Percentiles rank a stretch among this genome's conserved stretches.
phyloP scores from a whole-genome alignment of 2,113 vertebrate species.

The Pomatostomus ruficeps region DNA sequence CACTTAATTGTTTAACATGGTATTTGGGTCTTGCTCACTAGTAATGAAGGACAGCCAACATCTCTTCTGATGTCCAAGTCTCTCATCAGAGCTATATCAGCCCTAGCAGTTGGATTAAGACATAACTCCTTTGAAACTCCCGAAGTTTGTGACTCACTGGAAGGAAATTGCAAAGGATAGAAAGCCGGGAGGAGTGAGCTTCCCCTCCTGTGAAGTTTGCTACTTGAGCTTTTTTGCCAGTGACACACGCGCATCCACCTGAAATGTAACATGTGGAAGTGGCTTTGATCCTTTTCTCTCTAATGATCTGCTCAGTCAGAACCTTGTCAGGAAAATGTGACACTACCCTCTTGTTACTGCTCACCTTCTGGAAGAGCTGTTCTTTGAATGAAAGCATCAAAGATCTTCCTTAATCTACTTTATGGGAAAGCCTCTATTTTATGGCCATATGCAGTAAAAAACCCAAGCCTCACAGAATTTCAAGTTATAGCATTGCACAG shows the following conservation, averaged over 20 bases:
- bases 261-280: background rate
- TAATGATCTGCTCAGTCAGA: conserved; percentile 27
- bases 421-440: background rate
- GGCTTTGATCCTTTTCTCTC: conserved; percentile 28
- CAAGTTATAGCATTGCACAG: background rate
- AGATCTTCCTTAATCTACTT: background rate
- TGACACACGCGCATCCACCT: background rate
- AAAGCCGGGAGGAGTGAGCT: background rate
- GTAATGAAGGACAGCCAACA: background rate
- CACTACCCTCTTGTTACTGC: background rate
- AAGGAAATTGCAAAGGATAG: background rate
- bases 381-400: conserved; percentile 14
- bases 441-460: background rate
- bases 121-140: background rate
- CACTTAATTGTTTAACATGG: background rate
- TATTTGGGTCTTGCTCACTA: background rate
- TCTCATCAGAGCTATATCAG: background rate
- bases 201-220: background rate
- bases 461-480: background rate
- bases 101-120: background rate
- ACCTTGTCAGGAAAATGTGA: background rate
- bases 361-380: background rate
- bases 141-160: background rate
- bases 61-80: background rate
- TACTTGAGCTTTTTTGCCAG: background rate